These are phyloP conservation scores for Drosophila demipolita DNA, from an alignment of 2,888 invertebrate genomes.

Conservation along the genomic window DNA sequence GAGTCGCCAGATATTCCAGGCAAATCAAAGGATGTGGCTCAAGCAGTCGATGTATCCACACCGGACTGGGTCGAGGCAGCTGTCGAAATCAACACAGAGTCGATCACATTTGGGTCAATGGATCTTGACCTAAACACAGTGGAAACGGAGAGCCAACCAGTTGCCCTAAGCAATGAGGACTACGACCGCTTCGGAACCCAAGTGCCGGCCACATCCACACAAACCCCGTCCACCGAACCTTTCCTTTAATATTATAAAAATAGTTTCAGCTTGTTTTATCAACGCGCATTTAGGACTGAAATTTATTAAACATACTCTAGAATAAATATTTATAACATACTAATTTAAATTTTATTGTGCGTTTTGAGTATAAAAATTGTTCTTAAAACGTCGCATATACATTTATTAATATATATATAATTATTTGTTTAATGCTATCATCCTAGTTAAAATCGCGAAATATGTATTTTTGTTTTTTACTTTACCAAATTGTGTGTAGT, in stretches of 20 bases:
- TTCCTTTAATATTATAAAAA: slow-evolving; percentile 20
- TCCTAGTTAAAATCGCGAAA: slow-evolving; percentile 53
- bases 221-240: slow-evolving; percentile 21
- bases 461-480: slow-evolving; percentile 13
- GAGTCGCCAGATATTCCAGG: background rate
- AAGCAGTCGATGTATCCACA: background rate
- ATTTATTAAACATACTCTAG: slow-evolving; percentile 28
- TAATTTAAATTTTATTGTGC: slow-evolving; percentile 47
- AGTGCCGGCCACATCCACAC: slow-evolving; percentile 55
- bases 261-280: background rate
- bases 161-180: slow-evolving; percentile 7
- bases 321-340: slow-evolving; percentile 26
- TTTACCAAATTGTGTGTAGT: slow-evolving; percentile 31
- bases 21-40: background rate
- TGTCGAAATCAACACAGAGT: slow-evolving; percentile 35
- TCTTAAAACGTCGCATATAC: slow-evolving; percentile 38
- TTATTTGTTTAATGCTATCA: slow-evolving; percentile 24
- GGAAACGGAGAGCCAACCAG: slow-evolving; percentile 25
- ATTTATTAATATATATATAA: slow-evolving; percentile 11
- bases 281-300: slow-evolving; percentile 17
- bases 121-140: slow-evolving; percentile 14
- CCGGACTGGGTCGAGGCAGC: slow-evolving; percentile 33
- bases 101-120: slow-evolving; percentile 21
- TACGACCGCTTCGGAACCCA: slow-evolving; percentile 52
- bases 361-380: slow-evolving; percentile 52